Base-by-base conservation (phyloP, 1,140 invertebrate species). In the Heliconius himera region DNA sequence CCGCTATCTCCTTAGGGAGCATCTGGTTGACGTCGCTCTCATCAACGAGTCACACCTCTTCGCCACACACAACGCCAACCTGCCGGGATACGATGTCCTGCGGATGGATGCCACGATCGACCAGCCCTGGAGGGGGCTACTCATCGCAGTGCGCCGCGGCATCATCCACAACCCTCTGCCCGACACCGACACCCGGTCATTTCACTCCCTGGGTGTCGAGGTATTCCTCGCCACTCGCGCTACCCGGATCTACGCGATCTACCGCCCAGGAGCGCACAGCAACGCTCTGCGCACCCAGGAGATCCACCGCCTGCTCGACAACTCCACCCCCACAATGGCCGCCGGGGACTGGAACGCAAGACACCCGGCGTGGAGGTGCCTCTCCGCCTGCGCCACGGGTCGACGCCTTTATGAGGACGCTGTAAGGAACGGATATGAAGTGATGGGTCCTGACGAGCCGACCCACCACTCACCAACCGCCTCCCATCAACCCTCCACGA, bases 291-390 rank as follows among this genome's bases (percentile, higher is more conserved):
- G 26, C 13, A 84, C 51, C 1, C 76, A 82, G 6, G 73, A 26
- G 1, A 1, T 87, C 46, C 79, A 72, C 13, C 4, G 22, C 0
- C 13, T 86, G 2, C 20, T 85, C 72, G 4, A n/a, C 38, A 41
- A 8, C 9, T 8, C 1, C 60, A 0, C 18, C n/a, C 46, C 80
- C 82, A 0, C 77, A 1, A 51, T 51, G 49, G 49, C 16, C 49
- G 81, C 82, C 6, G 85, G 85, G 2, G 80, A 87, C 66, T 79
- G 80, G 38, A 87, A 87, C 51, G 71, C 60, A 8, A 86, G 85
- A 13, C 85, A 86, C 70, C 56, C 78, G 1, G 77, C 73, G 8
- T 29, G 29, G 29, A 29, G 29, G 1, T 26, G 26, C 1, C 26
- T 26, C 26, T 26, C 26, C 26, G 1, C 26, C 26, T 26, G 26